phyloP scores from a whole-genome alignment of 2,113 vertebrate genomes.

The Siniperca knerii region DNA sequence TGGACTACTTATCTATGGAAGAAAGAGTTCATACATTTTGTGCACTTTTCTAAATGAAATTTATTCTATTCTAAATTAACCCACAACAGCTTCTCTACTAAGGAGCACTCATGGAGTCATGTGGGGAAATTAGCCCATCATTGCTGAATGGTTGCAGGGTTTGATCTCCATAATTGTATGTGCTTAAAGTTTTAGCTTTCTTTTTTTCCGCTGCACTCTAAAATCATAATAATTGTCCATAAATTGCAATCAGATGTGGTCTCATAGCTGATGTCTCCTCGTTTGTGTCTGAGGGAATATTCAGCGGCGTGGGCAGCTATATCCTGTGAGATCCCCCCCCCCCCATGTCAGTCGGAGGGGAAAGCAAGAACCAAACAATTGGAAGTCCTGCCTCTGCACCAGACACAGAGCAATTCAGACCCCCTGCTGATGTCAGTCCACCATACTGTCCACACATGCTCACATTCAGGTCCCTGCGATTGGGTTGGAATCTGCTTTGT shows the following conservation, averaged over 20 bases:
- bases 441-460: constrained; percentile 51
- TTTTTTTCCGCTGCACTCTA: constrained; percentile 9
- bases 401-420: constrained; percentile 13
- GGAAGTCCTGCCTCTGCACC: constrained; percentile 19
- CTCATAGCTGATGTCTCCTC: constrained; percentile 43
- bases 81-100: constrained; percentile 1
- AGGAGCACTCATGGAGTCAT: not conserved
- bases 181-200: constrained; percentile 37
- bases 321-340: constrained; percentile 53
- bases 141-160: constrained; percentile 30
- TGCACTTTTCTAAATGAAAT: constrained; percentile 12
- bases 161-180: constrained; percentile 61
- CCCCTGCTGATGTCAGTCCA: constrained; percentile 37
- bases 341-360: constrained; percentile 2
- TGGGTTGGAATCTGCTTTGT: constrained; percentile 39
- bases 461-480: constrained; percentile 11
- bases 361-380: constrained; percentile 41
- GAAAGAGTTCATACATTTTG: constrained; percentile 5
- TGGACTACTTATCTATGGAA: not conserved
- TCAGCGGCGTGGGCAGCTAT: constrained; percentile 61
- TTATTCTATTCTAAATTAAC: constrained; percentile 11
- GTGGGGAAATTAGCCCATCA: constrained; percentile 27
- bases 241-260: constrained; percentile 79
- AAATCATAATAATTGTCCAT: constrained; percentile 60
- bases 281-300: constrained; percentile 42